phyloP scores from a whole-genome alignment of 2,797 vertebrate genomes.

The Cacajao melanocephalus region DNA sequence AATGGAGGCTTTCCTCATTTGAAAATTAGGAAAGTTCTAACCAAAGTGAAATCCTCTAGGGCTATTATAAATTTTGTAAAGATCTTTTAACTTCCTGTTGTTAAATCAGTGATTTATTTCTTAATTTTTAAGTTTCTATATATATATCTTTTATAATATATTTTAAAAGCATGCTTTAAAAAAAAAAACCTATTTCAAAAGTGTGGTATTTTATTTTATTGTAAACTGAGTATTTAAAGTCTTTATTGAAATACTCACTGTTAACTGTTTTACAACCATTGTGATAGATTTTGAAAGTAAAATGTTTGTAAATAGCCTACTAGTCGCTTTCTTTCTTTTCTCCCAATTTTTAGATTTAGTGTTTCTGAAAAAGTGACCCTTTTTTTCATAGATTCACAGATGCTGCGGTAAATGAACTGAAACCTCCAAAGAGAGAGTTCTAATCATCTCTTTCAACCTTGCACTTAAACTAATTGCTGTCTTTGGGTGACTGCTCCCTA shows the following conservation, averaged over 20 bases:
- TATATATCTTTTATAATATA: not conserved
- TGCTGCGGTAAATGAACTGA: slow-evolving; percentile 77
- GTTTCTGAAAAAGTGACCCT: slow-evolving; percentile 56
- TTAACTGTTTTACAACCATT: not conserved
- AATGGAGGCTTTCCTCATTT: not conserved
- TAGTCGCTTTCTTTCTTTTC: slow-evolving; percentile 53
- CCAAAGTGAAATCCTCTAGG: not conserved
- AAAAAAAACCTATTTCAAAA: not conserved
- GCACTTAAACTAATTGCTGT: slow-evolving; percentile 60
- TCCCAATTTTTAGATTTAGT: slow-evolving; percentile 68
- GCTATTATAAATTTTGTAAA: not conserved
- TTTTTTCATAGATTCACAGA: slow-evolving; percentile 69
- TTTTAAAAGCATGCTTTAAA: slow-evolving; percentile 16
- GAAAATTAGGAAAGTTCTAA: slow-evolving; percentile 52
- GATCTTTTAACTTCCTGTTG: not conserved
- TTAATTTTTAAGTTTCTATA: not conserved
- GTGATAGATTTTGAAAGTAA: not conserved
- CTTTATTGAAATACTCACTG: not conserved
- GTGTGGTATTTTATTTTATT: not conserved
- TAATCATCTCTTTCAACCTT: slow-evolving; percentile 62
- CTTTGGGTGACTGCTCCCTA: slow-evolving; percentile 65
- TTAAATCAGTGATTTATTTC: not conserved
- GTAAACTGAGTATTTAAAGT: not conserved
- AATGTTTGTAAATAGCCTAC: not conserved
- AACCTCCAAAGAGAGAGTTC: slow-evolving; percentile 70